phyloP scores from a whole-genome alignment of 2,888 invertebrate genomes.

The Nemurella pictetii region DNA sequence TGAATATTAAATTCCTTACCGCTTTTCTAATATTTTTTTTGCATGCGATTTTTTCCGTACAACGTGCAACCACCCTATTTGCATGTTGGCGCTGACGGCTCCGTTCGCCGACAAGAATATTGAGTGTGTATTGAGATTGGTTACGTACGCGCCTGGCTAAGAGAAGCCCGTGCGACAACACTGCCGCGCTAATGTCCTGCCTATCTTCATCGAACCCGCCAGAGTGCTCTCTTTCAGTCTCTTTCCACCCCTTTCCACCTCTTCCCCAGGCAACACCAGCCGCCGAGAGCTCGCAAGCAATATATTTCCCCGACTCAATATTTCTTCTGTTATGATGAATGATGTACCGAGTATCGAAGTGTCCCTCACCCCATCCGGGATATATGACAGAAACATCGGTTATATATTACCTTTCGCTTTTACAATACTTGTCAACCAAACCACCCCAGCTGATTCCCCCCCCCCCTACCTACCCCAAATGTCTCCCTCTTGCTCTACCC shows the following conservation, averaged over 20 bases:
- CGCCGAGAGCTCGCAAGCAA: no score
- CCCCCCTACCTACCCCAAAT: background rate
- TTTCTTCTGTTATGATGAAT: constrained; percentile 24
- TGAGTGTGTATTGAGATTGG: background rate
- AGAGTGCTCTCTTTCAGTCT: background rate
- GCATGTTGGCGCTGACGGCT: background rate
- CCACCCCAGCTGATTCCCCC: no score
- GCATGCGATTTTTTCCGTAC: no score
- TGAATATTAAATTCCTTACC: no score
- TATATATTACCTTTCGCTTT: constrained; percentile 42
- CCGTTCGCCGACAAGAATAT: background rate
- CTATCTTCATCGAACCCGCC: background rate
- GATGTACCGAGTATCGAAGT: constrained; percentile 22
- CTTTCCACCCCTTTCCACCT: no score
- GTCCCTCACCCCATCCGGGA: constrained; percentile 24
- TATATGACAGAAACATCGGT: constrained; percentile 39
- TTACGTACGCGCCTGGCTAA: background rate
- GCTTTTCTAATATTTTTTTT: no score
- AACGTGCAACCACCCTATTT: background rate
- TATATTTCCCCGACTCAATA: constrained; percentile 16
- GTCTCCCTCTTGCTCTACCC: background rate
- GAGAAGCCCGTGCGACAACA: no score
- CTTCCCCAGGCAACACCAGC: background rate
- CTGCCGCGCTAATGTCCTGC: background rate
- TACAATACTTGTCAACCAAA: constrained; percentile 43